Evolutionary conservation across 2,888 invertebrate species (phyloP), one percentile per base, ranked within the genome.

Genomic region (Parnassius apollo): DNA sequence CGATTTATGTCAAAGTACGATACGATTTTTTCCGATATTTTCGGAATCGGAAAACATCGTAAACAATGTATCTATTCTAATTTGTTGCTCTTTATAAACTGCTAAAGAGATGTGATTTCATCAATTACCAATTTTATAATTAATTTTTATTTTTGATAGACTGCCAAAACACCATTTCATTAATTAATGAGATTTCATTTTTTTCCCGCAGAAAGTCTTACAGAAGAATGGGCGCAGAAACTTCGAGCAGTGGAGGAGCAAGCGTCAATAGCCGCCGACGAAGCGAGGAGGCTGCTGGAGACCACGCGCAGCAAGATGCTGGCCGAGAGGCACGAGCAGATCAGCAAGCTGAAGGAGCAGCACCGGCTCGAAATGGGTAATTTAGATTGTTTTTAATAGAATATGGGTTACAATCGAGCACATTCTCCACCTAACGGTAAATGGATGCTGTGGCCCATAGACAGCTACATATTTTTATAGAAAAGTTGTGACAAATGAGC

Each of bases 321-420:
- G 2, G 85, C 89, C 0, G 91, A 92, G 67, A 81, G 81, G 68
- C 71, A 83, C 62, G 91, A 91, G 22, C 81, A 84, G 66, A 74
- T 91, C 8, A 84, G 85, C 68, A 89, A 87, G 55, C 72, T 91
- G 18, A 93, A 94, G 66, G 93, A 93, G 57, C 92, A 94, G 72
- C 94, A 95, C 80, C 84, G 93, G 67, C 79, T 83, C 62, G 93
- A 94, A 78, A 92, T 94, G 91, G 94, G 94, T 94, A 66, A 73
- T 80, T 48, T 0, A 45, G 44, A 54, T 2, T n/a, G 13, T 46
- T 48, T 35, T 35, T 35, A 0, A 35, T 35, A 35, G 4, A 35
- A 35, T 7, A 35, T 4, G 0, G 35, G 35, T 1, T 35, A 4
- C 35, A 35, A 35, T 35, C 7, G 35, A 35, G 7, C 0, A 35